A percentile compares a stretch with the other conserved stretches of the same genome.
phyloP scores from a whole-genome alignment of 2,797 vertebrate genomes.

The Galaxias olidus region DNA sequence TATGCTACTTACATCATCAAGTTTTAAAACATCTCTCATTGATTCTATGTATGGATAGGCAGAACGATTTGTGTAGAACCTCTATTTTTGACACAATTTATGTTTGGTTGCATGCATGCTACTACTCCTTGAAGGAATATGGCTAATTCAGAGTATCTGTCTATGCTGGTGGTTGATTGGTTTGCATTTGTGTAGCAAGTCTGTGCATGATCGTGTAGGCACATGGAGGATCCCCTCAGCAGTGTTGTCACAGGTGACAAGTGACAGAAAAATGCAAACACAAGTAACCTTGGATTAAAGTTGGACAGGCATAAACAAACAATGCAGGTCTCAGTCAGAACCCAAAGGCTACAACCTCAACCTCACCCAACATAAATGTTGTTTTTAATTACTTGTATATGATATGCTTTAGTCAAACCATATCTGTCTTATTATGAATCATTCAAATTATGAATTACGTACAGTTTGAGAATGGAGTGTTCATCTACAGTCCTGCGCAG shows the following conservation, averaged over 20 bases:
- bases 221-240: conserved; percentile 50
- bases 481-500: no score
- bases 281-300: conserved; percentile 65
- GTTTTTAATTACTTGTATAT: conserved; percentile 7
- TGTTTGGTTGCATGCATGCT: background rate
- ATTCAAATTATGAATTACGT: no score
- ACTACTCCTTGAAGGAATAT: conserved; percentile 15
- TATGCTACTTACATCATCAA: no score
- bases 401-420: background rate
- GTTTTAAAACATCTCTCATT: no score
- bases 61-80: no score
- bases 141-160: conserved; percentile 26
- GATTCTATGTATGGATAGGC: no score
- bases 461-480: no score
- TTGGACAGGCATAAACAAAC: conserved; percentile 63
- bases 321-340: conserved; percentile 24
- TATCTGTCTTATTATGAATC: no score
- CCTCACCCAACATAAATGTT: no score
- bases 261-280: conserved; percentile 62
- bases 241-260: conserved; percentile 66
- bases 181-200: conserved; percentile 39
- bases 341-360: conserved; percentile 15
- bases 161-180: conserved; percentile 42
- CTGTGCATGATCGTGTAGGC: conserved; percentile 26
- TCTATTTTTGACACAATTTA: no score